phyloP scores from a whole-genome alignment of 2,797 vertebrate genomes.

The Pitangus sulphuratus region DNA sequence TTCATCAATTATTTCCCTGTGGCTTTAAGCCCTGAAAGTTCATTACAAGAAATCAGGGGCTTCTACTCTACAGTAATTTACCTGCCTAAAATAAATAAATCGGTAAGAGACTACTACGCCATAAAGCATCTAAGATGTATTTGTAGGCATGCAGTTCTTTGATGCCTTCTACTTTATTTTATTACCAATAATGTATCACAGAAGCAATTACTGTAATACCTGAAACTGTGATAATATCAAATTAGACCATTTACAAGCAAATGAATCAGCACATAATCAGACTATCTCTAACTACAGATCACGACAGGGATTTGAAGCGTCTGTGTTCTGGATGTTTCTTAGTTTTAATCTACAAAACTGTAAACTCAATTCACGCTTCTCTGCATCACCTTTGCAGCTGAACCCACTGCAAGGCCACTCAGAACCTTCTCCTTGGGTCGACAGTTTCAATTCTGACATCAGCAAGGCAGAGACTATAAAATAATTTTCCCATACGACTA shows the following conservation, averaged over 20 bases:
- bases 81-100: slow-evolving; percentile 19
- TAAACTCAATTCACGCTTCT: not conserved
- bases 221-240: not conserved
- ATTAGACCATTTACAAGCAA: slow-evolving; percentile 18
- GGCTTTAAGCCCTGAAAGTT: not conserved
- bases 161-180: not conserved
- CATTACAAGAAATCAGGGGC: not conserved
- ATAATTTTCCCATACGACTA: not conserved
- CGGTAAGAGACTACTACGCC: not conserved
- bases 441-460: not conserved
- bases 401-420: not conserved
- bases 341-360: not conserved
- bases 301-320: fast-evolving
- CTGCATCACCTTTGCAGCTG: not conserved
- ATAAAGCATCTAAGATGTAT: not conserved
- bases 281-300: not conserved
- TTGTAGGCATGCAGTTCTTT: not conserved
- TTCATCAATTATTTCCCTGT: not conserved
- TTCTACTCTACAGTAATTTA: slow-evolving; percentile 11
- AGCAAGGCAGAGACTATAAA: not conserved
- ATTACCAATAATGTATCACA: slow-evolving; percentile 6
- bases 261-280: not conserved
- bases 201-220: not conserved
- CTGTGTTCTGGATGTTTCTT: not conserved
- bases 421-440: not conserved